Conservation (phyloP, 2,113 vertebrate genomes). For the Cavia aperea region DNA sequence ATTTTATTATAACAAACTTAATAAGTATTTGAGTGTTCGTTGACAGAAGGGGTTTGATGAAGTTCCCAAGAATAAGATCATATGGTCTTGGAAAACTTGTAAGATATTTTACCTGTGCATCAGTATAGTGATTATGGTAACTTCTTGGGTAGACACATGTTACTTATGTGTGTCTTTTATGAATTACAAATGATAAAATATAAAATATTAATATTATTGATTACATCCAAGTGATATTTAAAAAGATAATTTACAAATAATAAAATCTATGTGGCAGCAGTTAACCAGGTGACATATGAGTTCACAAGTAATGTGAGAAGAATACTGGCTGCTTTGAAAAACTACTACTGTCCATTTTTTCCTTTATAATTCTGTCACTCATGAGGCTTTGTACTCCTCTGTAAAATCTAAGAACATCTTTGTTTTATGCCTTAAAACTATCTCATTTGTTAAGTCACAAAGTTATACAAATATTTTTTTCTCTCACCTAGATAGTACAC, state of each 20-base stretch:
- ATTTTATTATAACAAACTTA: neutral
- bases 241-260: constrained; percentile 13
- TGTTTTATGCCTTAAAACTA: neutral
- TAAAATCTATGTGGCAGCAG: neutral
- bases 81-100: neutral
- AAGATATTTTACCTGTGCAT: neutral
- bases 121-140: neutral
- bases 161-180: neutral
- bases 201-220: neutral
- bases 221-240: neutral
- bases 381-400: neutral
- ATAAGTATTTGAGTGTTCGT: neutral
- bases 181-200: neutral
- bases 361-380: neutral
- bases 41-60: neutral
- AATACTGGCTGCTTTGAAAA: neutral
- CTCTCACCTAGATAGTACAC: neutral
- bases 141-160: neutral
- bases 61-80: neutral
- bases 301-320: neutral
- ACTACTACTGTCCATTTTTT: neutral
- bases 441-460: neutral
- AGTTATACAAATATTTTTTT: neutral
- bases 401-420: neutral
- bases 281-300: neutral